These are phyloP conservation scores for Meteorus colon DNA, from an alignment of 2,888 invertebrate species.

Conservation along the genomic window DNA sequence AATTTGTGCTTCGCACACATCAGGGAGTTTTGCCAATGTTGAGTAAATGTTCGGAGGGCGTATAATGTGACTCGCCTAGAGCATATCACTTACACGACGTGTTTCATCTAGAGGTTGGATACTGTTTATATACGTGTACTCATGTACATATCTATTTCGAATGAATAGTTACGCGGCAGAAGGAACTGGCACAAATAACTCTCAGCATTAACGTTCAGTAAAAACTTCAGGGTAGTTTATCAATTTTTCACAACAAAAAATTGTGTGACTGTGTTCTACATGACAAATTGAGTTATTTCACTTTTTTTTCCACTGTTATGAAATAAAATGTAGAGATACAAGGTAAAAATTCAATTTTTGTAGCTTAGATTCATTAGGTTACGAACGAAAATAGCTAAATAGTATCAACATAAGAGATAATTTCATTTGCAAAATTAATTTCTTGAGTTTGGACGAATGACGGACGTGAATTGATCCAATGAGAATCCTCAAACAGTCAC, in stretches of 20 bases:
- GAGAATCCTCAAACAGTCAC: neutral
- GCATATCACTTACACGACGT: too few species aligned
- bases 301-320: neutral
- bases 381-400: neutral
- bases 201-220: neutral
- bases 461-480: too few species aligned
- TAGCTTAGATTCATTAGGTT: too few species aligned
- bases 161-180: neutral
- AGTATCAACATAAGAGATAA: too few species aligned
- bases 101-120: neutral
- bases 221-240: neutral
- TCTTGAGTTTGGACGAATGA: too few species aligned
- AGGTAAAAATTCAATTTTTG: neutral
- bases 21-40: conserved; percentile 1
- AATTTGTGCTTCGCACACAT: conserved; percentile 17
- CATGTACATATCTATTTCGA: neutral
- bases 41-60: neutral
- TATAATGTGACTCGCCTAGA: neutral
- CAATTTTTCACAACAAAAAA: neutral
- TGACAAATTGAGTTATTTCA: neutral
- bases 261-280: neutral
- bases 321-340: neutral
- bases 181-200: neutral
- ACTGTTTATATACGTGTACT: neutral
- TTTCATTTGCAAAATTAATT: too few species aligned